Base-by-base conservation (phyloP, 2,113 vertebrate species). In the Phodopus roborovskii region DNA sequence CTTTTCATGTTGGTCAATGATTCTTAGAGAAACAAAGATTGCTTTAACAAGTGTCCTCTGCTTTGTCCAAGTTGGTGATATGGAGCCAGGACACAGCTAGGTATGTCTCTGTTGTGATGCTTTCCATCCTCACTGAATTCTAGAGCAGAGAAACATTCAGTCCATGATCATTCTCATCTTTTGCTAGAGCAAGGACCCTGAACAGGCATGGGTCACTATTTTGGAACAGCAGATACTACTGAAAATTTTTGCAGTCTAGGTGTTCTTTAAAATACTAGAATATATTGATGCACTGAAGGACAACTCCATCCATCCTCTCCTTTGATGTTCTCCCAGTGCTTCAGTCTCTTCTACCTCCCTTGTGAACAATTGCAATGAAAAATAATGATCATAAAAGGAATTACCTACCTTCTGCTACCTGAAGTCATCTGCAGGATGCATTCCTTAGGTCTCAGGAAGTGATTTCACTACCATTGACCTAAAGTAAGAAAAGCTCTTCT, bases 1-100 rank as follows among this genome's bases (percentile, higher is more conserved):
- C 7, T 1, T 48, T 96, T 62, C 19, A 70, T 83, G 92, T 48
- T 56, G 93, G 85, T 19, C 39, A 73, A 0, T 74, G 5, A 56
- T 87, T 91, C 88, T 94, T 11, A 91, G 50, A 50, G 39, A 91
- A 70, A 91, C 78, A n/a, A 94, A 83, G 9, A 19, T 50, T 91
- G 70, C 33, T 78, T 94, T 79, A 93, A 64, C 48, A 60, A 4
- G 26, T 5, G 56, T 26, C 5, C 24, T 48, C 74, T 89, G 42
- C 10, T 83, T n/a, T 36, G 88, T 71, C 13, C 74, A n/a, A 74
- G 33, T 74, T 36, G 39, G 26, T 79, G 56, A 33, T 64, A 5
- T 70, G 9, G 28, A 95, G 8, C 8, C 28, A 64, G 36, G 66
- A 90, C 50, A 86, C 39, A 68, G 0, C 3, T 15, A 24, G 12